Percentiles rank a stretch among this genome's conserved stretches.
Evolutionary conservation across 1,140 invertebrate species (phyloP).

Genomic region (Apis cerana): DNA sequence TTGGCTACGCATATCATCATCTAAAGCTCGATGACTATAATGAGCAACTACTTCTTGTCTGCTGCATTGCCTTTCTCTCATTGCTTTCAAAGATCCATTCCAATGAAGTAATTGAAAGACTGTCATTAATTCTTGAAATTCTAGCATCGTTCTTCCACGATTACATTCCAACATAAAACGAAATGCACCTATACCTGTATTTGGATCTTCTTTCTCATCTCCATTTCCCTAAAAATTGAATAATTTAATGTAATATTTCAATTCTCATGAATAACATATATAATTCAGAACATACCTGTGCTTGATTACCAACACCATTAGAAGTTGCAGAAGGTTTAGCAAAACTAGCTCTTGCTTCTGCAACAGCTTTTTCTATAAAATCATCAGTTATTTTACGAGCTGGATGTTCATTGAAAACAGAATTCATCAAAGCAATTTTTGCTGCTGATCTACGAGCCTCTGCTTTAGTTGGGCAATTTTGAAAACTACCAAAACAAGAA

Average conservation of each 20-base stretch:
- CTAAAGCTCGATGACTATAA: constrained; percentile 93
- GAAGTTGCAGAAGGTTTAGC: constrained; percentile 80
- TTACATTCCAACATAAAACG: constrained; percentile 97
- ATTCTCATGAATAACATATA: background rate
- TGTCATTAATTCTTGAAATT: constrained; percentile 98
- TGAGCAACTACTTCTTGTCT: constrained; percentile 97
- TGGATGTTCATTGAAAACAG: constrained; percentile 97
- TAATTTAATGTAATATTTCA: background rate
- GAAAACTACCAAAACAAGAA: constrained; percentile 97
- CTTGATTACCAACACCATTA: constrained; percentile 71
- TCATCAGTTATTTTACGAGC: constrained; percentile 95
- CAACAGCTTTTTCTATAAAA: constrained; percentile 96
- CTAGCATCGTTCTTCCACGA: constrained; percentile 95
- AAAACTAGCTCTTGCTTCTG: constrained; percentile 88
- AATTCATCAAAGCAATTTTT: constrained; percentile 98
- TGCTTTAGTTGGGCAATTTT: constrained; percentile 97
- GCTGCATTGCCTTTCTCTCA: constrained; percentile 97
- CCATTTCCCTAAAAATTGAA: constrained; percentile 66
- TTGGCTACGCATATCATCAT: constrained; percentile 97
- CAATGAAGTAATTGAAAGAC: constrained; percentile 97
- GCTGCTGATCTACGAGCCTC: constrained; percentile 96
- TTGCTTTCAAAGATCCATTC: constrained; percentile 96
- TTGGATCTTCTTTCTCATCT: constrained; percentile 89
- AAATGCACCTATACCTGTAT: constrained; percentile 95
- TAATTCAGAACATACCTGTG: constrained; percentile 62